Conservation (phyloP, 2,888 invertebrate species). For the Synanthedon myopaeformis region DNA sequence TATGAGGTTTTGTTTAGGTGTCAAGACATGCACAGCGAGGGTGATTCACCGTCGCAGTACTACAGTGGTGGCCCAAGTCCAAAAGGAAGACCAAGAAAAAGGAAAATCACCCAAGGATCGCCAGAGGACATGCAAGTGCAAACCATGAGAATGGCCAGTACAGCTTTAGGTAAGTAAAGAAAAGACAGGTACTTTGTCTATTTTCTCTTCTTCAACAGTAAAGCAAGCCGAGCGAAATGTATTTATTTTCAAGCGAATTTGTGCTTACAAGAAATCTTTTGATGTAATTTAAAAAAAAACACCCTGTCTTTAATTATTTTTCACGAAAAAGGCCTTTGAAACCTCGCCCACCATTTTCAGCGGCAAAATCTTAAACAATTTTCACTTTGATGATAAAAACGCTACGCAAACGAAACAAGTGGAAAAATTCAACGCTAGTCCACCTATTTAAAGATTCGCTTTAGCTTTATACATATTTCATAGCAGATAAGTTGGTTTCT, state of each 20-base stretch:
- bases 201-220: neutral
- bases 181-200: neutral
- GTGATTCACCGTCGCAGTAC: constrained; percentile 74
- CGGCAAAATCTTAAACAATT: neutral
- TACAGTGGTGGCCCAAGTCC: constrained; percentile 74
- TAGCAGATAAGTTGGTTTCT: constrained; percentile 23
- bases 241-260: neutral
- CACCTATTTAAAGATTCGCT: constrained; percentile 7
- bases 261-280: neutral
- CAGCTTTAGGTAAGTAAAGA: constrained; percentile 73
- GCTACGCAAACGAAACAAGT: neutral
- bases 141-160: constrained; percentile 77
- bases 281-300: neutral
- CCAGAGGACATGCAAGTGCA: constrained; percentile 75
- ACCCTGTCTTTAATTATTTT: neutral
- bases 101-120: constrained; percentile 73
- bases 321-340: neutral
- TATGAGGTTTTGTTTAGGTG: constrained; percentile 27
- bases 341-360: neutral
- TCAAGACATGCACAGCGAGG: constrained; percentile 58
- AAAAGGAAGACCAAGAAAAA: constrained; percentile 85
- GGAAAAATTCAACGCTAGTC: neutral
- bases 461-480: constrained; percentile 35
- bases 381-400: neutral
- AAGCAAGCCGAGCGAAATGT: neutral